Percentiles rank a stretch among this genome's conserved stretches.
Conservation (phyloP, 2,797 vertebrate genomes). For the Platyrinchus mystaceus region DNA sequence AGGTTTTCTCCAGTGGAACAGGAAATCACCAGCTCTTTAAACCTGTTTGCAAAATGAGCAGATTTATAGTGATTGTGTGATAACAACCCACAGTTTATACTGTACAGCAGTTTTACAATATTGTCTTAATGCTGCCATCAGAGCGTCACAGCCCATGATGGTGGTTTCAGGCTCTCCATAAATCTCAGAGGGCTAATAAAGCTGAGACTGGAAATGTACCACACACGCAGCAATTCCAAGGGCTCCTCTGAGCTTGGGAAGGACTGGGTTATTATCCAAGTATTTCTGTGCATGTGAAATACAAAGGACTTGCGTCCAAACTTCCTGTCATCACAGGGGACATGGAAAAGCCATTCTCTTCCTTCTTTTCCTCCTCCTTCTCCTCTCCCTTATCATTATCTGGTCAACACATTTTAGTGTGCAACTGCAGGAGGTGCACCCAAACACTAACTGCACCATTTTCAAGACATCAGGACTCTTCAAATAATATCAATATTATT, state of each 20-base stretch:
- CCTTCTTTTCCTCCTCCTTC: background rate
- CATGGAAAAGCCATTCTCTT: background rate
- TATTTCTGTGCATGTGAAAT: background rate
- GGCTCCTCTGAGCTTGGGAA: background rate
- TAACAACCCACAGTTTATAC: background rate
- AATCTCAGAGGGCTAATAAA: slow-evolving; percentile 14
- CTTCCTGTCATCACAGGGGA: background rate
- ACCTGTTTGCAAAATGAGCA: background rate
- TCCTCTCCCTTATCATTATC: background rate
- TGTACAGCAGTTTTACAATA: background rate
- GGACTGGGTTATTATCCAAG: background rate
- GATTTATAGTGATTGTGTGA: background rate
- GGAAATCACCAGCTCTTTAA: background rate
- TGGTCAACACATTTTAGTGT: rapidly evolving
- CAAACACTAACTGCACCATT: rapidly evolving
- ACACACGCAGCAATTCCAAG: background rate
- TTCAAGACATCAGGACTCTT: background rate
- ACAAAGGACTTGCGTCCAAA: background rate
- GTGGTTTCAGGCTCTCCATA: background rate
- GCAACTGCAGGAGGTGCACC: background rate
- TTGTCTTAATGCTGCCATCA: background rate
- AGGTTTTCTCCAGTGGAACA: background rate
- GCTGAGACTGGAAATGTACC: background rate
- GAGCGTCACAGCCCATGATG: background rate
- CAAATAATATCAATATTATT: background rate